phyloP scores from a whole-genome alignment of 1,140 invertebrate species.

The Centruroides sculpturatus region DNA sequence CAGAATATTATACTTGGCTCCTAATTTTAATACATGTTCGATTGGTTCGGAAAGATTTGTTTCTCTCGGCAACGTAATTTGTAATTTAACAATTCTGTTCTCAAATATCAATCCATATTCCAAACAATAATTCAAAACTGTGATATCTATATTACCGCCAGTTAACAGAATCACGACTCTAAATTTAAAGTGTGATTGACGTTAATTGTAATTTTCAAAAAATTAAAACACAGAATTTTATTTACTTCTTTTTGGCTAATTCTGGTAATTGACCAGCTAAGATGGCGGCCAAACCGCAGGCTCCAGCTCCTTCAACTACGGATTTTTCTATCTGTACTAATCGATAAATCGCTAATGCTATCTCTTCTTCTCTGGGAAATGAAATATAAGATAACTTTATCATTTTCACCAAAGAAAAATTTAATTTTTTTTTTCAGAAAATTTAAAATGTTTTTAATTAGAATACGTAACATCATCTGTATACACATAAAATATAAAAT shows the following conservation, averaged over 20 bases:
- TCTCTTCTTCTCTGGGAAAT: constrained; percentile 38
- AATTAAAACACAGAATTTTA: neutral
- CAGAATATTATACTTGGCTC: constrained; percentile 35
- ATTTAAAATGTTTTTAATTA: constrained; percentile 3
- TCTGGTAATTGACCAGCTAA: constrained; percentile 67
- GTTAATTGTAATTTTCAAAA: neutral
- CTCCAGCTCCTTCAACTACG: constrained; percentile 85
- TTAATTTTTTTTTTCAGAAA: neutral
- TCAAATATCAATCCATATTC: constrained; percentile 79
- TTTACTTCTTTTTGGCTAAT: constrained; percentile 65
- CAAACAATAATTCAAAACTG: constrained; percentile 69
- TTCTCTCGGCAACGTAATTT: constrained; percentile 68
- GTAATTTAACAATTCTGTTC: constrained; percentile 69
- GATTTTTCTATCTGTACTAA: constrained; percentile 80
- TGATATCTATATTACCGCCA: constrained; percentile 89
- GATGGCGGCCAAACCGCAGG: constrained; percentile 70
- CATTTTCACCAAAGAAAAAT: neutral
- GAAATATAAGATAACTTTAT: neutral
- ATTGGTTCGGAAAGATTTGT: constrained; percentile 78
- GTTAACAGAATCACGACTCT: constrained; percentile 69
- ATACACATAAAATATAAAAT: no score
- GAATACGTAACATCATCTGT: no score
- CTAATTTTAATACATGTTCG: constrained; percentile 50
- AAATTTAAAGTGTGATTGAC: constrained; percentile 7
- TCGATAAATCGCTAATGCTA: constrained; percentile 73